These are phyloP conservation scores for Dasyprocta punctata DNA, from an alignment of 2,113 vertebrate genomes.

Conservation along the genomic window DNA sequence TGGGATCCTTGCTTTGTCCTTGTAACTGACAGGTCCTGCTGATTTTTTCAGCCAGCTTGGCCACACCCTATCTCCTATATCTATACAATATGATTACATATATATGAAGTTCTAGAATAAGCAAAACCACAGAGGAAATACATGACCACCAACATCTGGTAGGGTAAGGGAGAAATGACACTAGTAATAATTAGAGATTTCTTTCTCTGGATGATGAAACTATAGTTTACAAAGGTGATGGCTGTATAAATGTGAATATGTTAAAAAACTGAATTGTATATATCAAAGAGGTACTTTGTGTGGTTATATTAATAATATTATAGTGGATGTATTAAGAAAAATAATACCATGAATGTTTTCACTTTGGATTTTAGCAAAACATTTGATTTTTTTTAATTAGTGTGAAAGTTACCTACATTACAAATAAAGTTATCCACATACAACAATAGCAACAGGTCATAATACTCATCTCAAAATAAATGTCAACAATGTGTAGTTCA, in stretches of 20 bases:
- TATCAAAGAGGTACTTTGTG: neutral
- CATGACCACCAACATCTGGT: rapidly evolving
- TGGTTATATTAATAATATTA: neutral
- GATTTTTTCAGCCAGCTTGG: neutral
- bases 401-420: neutral
- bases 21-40: neutral
- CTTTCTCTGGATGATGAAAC: neutral
- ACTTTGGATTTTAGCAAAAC: neutral
- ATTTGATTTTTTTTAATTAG: neutral
- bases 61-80: neutral
- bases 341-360: neutral
- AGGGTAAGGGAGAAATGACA: neutral
- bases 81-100: neutral
- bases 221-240: neutral
- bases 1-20: neutral
- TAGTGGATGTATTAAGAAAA: neutral
- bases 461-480: neutral
- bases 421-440: neutral
- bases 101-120: neutral
- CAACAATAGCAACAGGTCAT: neutral
- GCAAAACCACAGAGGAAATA: too few species aligned
- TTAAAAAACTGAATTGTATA: neutral
- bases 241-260: neutral
- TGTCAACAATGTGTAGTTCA: neutral
- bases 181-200: rapidly evolving